Percentiles rank a stretch among this genome's conserved stretches.
Evolutionary conservation across 2,797 vertebrate genomes (phyloP).

Genomic region (Lemur catta): DNA sequence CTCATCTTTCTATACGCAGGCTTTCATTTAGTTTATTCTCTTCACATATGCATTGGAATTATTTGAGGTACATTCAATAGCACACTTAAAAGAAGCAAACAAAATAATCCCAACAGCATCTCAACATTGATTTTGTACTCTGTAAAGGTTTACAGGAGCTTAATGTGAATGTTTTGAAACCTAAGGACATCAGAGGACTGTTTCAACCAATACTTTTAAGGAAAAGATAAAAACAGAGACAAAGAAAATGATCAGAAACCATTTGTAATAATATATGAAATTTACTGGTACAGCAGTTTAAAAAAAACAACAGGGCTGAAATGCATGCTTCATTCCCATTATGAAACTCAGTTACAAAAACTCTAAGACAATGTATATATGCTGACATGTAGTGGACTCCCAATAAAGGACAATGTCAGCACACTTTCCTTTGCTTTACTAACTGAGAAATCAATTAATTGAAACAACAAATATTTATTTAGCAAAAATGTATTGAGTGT

Average conservation of each 20-base stretch:
- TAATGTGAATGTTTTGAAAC: slow-evolving; percentile 46
- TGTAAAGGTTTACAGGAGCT: slow-evolving; percentile 22
- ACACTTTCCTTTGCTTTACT: neutral
- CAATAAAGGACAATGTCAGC: neutral
- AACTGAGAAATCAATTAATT: neutral
- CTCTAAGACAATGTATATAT: neutral
- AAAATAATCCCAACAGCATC: slow-evolving; percentile 45
- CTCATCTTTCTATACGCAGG: neutral
- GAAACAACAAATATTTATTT: neutral
- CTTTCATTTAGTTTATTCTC: slow-evolving; percentile 48
- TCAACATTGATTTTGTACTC: slow-evolving; percentile 5
- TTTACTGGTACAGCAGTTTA: neutral
- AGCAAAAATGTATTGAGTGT: neutral
- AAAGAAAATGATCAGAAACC: neutral
- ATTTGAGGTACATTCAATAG: neutral
- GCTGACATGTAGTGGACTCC: neutral
- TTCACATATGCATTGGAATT: slow-evolving; percentile 23
- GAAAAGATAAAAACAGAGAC: neutral
- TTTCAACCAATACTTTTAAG: neutral
- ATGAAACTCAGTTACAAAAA: neutral
- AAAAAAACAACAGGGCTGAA: neutral
- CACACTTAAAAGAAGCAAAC: neutral
- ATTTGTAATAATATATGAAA: neutral
- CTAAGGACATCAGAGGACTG: neutral
- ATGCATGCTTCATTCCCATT: neutral